Evolutionary conservation across 2,797 vertebrate genomes (phyloP).

Genomic region (Phylloscopus collybita): DNA sequence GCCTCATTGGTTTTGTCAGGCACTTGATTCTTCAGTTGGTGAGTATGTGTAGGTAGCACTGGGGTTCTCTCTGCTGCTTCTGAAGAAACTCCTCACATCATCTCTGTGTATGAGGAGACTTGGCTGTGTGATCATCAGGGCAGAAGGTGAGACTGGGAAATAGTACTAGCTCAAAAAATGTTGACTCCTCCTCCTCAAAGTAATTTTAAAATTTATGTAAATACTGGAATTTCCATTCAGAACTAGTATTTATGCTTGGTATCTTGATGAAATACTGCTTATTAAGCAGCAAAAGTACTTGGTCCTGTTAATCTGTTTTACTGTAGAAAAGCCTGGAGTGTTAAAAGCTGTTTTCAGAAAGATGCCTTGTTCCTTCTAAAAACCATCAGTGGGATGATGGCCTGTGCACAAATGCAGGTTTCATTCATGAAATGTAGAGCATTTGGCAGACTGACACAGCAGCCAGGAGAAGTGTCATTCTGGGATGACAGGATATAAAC

Average conservation of each 20-base stretch:
- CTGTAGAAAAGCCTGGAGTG: neutral
- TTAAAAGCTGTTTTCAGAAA: conserved; percentile 7
- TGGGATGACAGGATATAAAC: neutral
- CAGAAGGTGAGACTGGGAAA: neutral
- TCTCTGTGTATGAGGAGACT: neutral
- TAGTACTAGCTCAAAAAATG: neutral
- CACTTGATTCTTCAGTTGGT: neutral
- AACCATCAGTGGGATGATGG: neutral
- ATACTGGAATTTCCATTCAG: neutral
- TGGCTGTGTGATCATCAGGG: neutral
- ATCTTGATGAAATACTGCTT: neutral
- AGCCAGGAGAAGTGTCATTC: neutral
- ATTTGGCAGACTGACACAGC: neutral
- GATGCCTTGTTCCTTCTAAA: neutral
- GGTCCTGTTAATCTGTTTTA: neutral
- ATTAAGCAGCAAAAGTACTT: neutral
- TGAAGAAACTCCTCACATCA: neutral
- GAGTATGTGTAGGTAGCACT: neutral
- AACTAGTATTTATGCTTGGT: neutral
- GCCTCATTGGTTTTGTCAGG: neutral
- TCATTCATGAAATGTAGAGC: conserved; percentile 3
- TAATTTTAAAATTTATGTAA: neutral
- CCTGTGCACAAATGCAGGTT: neutral
- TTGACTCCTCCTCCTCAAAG: neutral
- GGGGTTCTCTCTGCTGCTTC: neutral